Conservation (phyloP, 2,797 vertebrate genomes). For the Dendrocincla tyrannina region DNA sequence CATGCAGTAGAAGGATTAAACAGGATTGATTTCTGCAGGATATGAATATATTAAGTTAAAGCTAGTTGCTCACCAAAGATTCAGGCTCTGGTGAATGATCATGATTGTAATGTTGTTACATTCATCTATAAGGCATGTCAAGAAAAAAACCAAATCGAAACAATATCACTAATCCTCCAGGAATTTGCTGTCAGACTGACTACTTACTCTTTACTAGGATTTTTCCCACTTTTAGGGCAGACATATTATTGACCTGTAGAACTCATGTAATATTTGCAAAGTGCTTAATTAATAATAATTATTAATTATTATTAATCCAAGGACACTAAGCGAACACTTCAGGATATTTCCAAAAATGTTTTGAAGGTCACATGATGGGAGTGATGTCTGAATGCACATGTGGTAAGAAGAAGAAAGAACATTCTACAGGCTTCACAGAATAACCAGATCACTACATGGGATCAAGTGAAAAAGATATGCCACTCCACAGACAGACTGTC, state of each 20-base stretch:
- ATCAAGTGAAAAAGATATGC: neutral
- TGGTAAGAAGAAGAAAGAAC: neutral
- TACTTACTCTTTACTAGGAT: neutral
- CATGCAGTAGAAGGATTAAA: constrained; percentile 23
- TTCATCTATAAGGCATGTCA: neutral
- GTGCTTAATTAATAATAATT: neutral
- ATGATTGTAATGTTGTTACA: constrained; percentile 27
- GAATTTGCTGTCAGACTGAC: neutral
- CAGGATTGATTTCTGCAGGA: constrained; percentile 5
- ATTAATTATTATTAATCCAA: neutral
- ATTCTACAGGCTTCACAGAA: neutral
- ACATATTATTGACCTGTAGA: neutral
- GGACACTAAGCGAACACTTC: neutral
- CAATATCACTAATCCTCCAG: neutral
- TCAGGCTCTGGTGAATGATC: neutral
- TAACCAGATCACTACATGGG: neutral
- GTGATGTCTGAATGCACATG: neutral
- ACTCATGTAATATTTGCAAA: neutral
- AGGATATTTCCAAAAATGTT: neutral
- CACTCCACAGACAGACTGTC: neutral
- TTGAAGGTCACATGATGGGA: neutral
- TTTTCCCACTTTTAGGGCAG: neutral
- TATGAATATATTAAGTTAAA: constrained; percentile 1
- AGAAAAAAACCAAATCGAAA: constrained; percentile 46
- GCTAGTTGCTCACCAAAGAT: neutral